These are phyloP conservation scores for Bucco capensis DNA, from an alignment of 2,113 vertebrate genomes.

Conservation along the genomic window DNA sequence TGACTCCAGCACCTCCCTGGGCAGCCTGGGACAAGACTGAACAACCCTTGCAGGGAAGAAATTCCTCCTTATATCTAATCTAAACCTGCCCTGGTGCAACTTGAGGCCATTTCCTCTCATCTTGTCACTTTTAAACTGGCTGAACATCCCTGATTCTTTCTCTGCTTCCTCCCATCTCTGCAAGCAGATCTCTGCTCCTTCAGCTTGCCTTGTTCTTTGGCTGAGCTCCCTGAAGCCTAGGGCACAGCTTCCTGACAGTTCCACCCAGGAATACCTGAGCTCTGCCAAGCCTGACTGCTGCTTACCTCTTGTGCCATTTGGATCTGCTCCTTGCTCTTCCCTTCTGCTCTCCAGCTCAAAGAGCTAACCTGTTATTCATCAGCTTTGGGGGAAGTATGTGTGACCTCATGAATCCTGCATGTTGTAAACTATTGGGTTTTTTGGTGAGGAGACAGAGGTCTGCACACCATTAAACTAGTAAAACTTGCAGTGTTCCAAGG, in stretches of 20 bases:
- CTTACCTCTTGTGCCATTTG: not conserved
- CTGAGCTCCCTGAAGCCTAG: not conserved
- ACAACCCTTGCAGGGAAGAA: no score
- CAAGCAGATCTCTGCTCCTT: not conserved
- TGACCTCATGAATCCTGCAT: conserved; percentile 55
- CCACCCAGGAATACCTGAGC: not conserved
- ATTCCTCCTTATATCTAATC: no score
- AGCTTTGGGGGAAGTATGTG: conserved; percentile 27
- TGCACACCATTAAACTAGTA: conserved; percentile 46
- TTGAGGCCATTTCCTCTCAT: no score
- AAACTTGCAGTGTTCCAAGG: conserved; percentile 24
- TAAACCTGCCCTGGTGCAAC: no score
- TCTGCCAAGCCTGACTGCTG: not conserved
- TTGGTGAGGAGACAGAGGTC: conserved; percentile 40
- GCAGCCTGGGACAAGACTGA: no score
- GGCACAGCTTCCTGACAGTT: not conserved
- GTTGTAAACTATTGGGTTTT: conserved; percentile 7
- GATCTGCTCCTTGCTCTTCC: not conserved
- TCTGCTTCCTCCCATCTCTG: not conserved
- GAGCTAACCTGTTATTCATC: conserved; percentile 33
- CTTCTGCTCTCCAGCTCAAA: not conserved
- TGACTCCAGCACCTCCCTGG: no score
- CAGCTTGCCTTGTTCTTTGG: not conserved
- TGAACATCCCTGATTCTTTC: not conserved
- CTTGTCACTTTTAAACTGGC: not conserved